Percentiles rank a stretch among this genome's conserved stretches.
These are phyloP conservation scores for Nasonia vitripennis DNA, from an alignment of 1,140 invertebrate genomes.

Conservation along the genomic window DNA sequence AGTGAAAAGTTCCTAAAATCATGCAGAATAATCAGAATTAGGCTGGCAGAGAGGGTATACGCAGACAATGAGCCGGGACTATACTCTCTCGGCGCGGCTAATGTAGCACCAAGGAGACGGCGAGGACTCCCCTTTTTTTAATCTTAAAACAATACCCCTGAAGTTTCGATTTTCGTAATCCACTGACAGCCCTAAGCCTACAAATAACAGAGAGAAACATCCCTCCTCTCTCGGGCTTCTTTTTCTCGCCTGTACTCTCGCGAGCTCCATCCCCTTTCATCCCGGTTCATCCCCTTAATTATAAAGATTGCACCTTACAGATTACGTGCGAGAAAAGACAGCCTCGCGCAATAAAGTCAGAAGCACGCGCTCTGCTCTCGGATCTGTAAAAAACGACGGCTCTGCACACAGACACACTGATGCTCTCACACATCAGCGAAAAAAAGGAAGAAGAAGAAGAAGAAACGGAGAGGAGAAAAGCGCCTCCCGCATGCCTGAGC, in stretches of 20 bases:
- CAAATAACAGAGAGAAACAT: slow-evolving; percentile 46
- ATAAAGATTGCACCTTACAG: slow-evolving; percentile 33
- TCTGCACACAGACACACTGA: not conserved
- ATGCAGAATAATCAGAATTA: no score
- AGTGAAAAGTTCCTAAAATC: no score
- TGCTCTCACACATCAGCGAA: not conserved
- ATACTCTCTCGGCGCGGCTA: not conserved
- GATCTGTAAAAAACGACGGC: not conserved
- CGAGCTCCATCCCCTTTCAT: slow-evolving; percentile 17
- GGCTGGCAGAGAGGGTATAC: no score
- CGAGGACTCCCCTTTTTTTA: slow-evolving; percentile 1
- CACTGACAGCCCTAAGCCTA: slow-evolving; percentile 24
- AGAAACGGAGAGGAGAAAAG: not conserved
- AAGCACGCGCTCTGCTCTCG: not conserved
- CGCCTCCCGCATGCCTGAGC: not conserved
- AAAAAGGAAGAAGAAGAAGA: not conserved
- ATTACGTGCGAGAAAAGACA: slow-evolving; percentile 22
- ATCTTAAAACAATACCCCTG: slow-evolving; percentile 28
- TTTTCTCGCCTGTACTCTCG: slow-evolving; percentile 25
- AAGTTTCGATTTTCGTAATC: slow-evolving; percentile 34
- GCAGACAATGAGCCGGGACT: not conserved
- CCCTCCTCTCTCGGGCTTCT: slow-evolving; percentile 16
- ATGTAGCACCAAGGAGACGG: not conserved
- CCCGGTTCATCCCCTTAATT: slow-evolving; percentile 30
- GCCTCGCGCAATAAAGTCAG: slow-evolving; percentile 22